Conservation (phyloP, 2,797 vertebrate species). For the Gymnodraco acuticeps region DNA sequence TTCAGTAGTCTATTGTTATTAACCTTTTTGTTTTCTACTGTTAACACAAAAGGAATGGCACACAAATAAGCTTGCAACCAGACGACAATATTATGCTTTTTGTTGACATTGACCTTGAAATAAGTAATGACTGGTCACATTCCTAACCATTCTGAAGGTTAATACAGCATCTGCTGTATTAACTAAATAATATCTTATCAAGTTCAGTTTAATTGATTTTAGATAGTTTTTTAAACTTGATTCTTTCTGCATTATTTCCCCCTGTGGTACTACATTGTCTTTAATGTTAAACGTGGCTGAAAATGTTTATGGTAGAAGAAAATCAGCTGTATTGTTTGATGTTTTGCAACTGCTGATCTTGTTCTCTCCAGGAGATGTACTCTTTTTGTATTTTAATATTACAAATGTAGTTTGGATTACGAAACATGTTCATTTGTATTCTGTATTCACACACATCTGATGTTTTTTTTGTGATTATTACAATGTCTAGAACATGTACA, state of each 20-base stretch:
- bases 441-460: background rate
- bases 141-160: too few species aligned
- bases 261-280: background rate
- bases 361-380: background rate
- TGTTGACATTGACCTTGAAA: too few species aligned
- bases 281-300: background rate
- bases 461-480: conserved; percentile 7
- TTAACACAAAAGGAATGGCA: background rate
- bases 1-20: background rate
- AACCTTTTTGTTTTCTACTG: background rate
- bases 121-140: too few species aligned
- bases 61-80: background rate
- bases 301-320: background rate
- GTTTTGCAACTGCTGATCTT: conserved; percentile 12
- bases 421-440: conserved; percentile 16
- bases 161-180: too few species aligned
- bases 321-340: background rate
- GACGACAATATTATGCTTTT: background rate
- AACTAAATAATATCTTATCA: too few species aligned
- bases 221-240: background rate
- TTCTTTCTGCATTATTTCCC: background rate
- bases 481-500: too few species aligned
- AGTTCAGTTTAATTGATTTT: background rate
- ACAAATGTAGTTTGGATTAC: background rate
- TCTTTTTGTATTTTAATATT: background rate